Evolutionary conservation across 2,888 invertebrate genomes (phyloP), one percentile per base, ranked within the genome.

Genomic region (Leucania comma): DNA sequence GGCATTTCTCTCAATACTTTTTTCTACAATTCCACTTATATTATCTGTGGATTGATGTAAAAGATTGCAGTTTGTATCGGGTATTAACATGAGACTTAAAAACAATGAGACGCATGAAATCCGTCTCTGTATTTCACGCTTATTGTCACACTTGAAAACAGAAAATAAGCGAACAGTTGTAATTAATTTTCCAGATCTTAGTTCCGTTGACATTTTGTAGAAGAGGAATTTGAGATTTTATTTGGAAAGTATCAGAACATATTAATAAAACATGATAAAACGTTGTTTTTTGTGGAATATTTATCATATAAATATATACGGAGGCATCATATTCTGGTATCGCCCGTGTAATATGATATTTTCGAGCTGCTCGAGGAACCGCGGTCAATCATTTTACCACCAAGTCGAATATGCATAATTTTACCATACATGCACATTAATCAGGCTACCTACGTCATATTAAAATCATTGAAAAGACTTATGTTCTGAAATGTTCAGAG

Each of bases 261-360:
- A 70, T 42, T 32, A 51, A 46, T 57, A 29, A 61, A 20, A 22
- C 3, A 51, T 57, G 26, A 46, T 62, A 22, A 32, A 53, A 54
- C 12, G 17, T 38, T 50, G 26, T 54, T 51, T 29, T 66, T 64
- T 20, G 10, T 60, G 20, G 14, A 61, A 69, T 72, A 72, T 80
- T 66, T 63, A 64, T 77, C 46, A 58, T 48, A 50, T 17, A 10
- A 22, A 58, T 54, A 72, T 65, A 26, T 50, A 66, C 38, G 14
- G 26, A 68, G 29, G 58, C 32, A 53, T 64, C 51, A 22, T 53
- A 59, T 57, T 50, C 12, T 50, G 5, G 22, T 46, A 24, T n/a
- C 54, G 42, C 22, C 22, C 53, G 62, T 24, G 82, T 72, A 68
- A 81, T 68, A 50, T 63, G 68, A 80, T 81, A 82, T 63, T 70